These are phyloP conservation scores for Agrochola lychnidis DNA, from an alignment of 2,888 invertebrate genomes.

Conservation along the genomic window DNA sequence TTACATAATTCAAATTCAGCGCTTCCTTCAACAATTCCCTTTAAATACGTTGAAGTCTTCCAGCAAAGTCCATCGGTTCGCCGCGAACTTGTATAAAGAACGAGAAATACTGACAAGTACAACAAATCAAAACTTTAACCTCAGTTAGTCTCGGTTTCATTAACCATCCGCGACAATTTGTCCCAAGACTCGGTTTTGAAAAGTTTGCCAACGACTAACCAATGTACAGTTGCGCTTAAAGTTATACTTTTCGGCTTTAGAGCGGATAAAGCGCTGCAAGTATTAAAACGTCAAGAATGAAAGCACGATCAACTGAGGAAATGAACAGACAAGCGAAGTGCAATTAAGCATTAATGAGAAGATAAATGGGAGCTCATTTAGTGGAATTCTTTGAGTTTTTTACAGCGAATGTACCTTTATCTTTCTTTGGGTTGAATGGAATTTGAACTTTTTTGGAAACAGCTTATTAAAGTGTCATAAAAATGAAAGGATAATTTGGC, in stretches of 20 bases:
- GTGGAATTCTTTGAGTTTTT: conserved; percentile 22
- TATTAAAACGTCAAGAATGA: conserved; percentile 50
- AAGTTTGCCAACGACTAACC: conserved; percentile 29
- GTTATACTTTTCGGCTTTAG: conserved; percentile 23
- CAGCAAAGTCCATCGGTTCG: conserved; percentile 12
- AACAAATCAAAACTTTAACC: conserved; percentile 55
- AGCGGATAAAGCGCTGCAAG: conserved; percentile 37
- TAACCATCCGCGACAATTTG: conserved; percentile 27
- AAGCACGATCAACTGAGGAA: conserved; percentile 41
- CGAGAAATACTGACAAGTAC: conserved; percentile 37
- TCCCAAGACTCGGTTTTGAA: conserved; percentile 32
- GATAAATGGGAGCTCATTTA: conserved; percentile 45
- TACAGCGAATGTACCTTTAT: conserved; percentile 4
- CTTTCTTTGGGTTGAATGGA: background rate
- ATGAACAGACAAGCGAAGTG: conserved; percentile 54
- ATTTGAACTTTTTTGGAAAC: conserved; percentile 19
- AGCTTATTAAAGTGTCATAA: conserved; percentile 25
- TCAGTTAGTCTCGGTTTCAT: conserved; percentile 47
- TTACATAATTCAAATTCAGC: background rate
- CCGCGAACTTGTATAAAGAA: conserved; percentile 7
- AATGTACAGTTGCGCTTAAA: conserved; percentile 30
- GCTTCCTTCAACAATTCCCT: background rate
- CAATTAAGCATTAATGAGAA: conserved; percentile 54
- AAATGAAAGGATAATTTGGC: conserved; percentile 29
- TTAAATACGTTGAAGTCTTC: conserved; percentile 18